Conservation (phyloP, 2,888 invertebrate species). For the Flexamia atlantica region DNA sequence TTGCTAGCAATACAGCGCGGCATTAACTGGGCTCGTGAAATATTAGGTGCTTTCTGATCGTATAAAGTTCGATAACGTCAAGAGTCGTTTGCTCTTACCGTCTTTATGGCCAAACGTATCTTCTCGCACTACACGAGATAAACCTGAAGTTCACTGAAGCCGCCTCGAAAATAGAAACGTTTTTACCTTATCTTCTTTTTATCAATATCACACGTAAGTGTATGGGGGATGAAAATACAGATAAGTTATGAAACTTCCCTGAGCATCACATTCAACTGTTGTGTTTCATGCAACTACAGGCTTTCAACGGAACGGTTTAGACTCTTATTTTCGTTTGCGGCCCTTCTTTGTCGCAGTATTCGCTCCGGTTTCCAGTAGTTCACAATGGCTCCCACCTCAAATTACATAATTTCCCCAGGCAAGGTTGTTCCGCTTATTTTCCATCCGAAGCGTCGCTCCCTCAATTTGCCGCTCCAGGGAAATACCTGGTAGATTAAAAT, state of each 20-base stretch:
- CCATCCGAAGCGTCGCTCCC: not conserved
- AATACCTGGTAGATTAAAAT: no score
- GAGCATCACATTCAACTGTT: no score
- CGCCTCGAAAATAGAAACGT: no score
- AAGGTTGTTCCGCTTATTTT: not conserved
- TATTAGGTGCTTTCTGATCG: not conserved
- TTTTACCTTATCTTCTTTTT: no score
- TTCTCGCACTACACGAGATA: not conserved
- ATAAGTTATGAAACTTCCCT: no score
- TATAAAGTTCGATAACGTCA: conserved; percentile 22
- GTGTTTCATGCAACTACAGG: no score
- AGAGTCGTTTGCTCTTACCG: conserved; percentile 15
- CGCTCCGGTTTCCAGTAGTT: conserved; percentile 15
- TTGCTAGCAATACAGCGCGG: no score
- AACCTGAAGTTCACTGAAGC: no score
- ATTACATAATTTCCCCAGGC: not conserved
- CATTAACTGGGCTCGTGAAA: no score
- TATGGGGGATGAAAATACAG: no score
- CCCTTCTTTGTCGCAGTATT: not conserved
- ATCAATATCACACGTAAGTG: no score
- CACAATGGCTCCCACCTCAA: not conserved
- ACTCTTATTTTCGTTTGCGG: not conserved
- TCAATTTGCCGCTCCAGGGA: not conserved
- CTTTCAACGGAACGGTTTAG: no score
- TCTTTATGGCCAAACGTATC: not conserved